Evolutionary conservation across 2,888 invertebrate genomes (phyloP).

Genomic region (Artemia sinica): DNA sequence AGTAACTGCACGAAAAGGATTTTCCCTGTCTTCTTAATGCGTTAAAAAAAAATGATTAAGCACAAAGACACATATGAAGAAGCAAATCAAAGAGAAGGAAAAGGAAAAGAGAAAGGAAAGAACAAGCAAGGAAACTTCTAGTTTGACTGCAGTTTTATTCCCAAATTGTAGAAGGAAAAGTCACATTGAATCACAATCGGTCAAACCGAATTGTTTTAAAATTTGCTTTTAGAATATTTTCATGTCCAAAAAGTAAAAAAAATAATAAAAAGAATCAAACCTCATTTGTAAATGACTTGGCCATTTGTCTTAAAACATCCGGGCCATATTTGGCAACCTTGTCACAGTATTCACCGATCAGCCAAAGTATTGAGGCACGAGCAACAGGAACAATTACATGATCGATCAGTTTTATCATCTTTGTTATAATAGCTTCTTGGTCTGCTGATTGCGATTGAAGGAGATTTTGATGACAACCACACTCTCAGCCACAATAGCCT

Average conservation of each 20-base stretch:
- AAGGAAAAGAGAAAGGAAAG: background rate
- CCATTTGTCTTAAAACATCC: constrained; percentile 71
- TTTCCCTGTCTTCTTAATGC: too few species aligned
- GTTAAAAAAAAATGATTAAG: too few species aligned
- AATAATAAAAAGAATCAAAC: constrained; percentile 31
- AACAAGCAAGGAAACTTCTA: constrained; percentile 10
- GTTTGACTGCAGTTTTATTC: background rate
- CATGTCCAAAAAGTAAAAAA: too few species aligned
- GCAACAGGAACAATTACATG: constrained; percentile 71
- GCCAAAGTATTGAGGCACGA: constrained; percentile 79
- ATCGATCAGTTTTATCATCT: constrained; percentile 66
- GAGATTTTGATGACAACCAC: constrained; percentile 70
- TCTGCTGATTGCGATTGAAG: constrained; percentile 62
- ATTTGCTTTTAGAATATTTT: constrained; percentile 4
- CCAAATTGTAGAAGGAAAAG: too few species aligned
- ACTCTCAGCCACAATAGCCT: constrained; percentile 76
- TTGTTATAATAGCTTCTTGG: constrained; percentile 65
- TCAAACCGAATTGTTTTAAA: constrained; percentile 7
- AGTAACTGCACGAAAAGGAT: too few species aligned
- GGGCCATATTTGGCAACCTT: constrained; percentile 70
- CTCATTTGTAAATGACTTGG: constrained; percentile 68
- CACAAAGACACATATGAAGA: too few species aligned
- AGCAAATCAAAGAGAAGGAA: too few species aligned
- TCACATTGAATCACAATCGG: background rate
- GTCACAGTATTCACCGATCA: constrained; percentile 71